Conservation (phyloP, 2,888 invertebrate genomes). For the Sphinx pinastri region DNA sequence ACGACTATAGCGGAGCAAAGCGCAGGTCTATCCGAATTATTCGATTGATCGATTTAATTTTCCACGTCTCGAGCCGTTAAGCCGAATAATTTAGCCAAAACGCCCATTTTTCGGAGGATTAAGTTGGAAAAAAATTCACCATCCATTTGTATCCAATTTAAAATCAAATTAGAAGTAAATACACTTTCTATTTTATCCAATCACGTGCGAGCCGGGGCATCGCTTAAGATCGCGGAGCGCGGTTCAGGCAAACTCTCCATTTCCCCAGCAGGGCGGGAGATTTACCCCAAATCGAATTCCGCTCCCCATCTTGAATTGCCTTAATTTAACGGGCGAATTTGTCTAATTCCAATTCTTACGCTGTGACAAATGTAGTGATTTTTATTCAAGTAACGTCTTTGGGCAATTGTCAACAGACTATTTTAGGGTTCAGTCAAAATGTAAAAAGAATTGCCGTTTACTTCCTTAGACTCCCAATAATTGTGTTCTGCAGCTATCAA, state of each 20-base stretch:
- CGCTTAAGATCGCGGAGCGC: conserved; percentile 59
- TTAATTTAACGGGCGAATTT: conserved; percentile 83
- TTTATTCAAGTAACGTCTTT: conserved; percentile 68
- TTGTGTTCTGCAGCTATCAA: not conserved
- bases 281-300: conserved; percentile 81
- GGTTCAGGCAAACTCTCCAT: conserved; percentile 64
- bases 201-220: conserved; percentile 66
- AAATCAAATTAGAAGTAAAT: conserved; percentile 81
- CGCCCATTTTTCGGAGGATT: conserved; percentile 58
- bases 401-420: conserved; percentile 27
- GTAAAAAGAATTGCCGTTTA: conserved; percentile 28
- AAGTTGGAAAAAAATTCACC: conserved; percentile 58
- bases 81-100: conserved; percentile 62
- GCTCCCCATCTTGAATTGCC: conserved; percentile 69
- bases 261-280: conserved; percentile 67
- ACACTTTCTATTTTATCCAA: conserved; percentile 76
- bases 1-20: conserved; percentile 16
- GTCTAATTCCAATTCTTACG: conserved; percentile 82
- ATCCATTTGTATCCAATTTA: conserved; percentile 80
- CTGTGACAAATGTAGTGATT: conserved; percentile 82
- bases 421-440: conserved; percentile 23
- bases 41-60: conserved; percentile 66
- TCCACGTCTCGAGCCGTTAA: conserved; percentile 55
- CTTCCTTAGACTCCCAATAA: no score
- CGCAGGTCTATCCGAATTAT: conserved; percentile 41